phyloP scores from a whole-genome alignment of 2,113 vertebrate species.

The Grammomys dolichurus region DNA sequence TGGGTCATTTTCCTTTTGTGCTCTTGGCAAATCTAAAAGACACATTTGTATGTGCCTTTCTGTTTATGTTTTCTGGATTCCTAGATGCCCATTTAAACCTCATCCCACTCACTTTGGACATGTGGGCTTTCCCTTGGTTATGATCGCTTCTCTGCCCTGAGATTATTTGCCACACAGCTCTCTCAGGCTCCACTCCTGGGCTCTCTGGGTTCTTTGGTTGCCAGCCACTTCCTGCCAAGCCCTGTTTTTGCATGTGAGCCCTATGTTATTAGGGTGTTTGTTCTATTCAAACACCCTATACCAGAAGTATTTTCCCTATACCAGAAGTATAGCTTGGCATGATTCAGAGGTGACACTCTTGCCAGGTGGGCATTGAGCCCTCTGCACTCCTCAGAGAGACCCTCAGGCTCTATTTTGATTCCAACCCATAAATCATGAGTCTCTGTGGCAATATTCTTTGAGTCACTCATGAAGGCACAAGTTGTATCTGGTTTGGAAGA shows the following conservation, averaged over 20 bases:
- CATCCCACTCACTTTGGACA: neutral
- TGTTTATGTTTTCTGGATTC: neutral
- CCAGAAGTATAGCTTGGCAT: neutral
- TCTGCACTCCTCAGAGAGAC: neutral
- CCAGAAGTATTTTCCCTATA: neutral
- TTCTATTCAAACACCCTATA: neutral
- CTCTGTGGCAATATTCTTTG: neutral
- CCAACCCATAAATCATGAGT: neutral
- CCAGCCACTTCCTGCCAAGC: neutral
- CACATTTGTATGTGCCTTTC: neutral
- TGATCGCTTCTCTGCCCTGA: neutral
- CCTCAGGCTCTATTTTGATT: neutral
- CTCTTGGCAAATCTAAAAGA: neutral
- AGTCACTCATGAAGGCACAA: neutral
- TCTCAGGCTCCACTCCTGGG: neutral
- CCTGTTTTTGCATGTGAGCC: neutral
- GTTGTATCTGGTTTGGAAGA: neutral
- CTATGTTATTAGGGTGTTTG: neutral
- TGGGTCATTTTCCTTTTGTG: neutral
- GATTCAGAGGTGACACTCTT: neutral
- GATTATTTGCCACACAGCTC: neutral
- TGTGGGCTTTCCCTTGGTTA: neutral
- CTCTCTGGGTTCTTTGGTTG: neutral
- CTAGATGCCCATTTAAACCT: neutral
- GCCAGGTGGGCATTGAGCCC: neutral